Evolutionary conservation across 2,888 invertebrate species (phyloP).

Genomic region (Mythimna albipuncta): DNA sequence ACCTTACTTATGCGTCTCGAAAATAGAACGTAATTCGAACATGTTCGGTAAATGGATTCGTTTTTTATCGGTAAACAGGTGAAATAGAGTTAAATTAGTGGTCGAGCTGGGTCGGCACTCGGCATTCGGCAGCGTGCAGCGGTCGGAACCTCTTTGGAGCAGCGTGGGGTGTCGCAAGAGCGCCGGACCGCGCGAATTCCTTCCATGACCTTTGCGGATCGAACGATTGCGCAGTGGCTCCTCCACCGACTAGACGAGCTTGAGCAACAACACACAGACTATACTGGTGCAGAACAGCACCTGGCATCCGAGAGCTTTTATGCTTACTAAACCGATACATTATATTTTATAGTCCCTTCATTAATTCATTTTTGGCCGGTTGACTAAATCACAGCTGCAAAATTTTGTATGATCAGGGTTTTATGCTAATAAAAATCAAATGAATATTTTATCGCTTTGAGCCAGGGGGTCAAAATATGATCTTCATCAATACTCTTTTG

Average conservation of each 20-base stretch:
- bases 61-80: conserved; percentile 62
- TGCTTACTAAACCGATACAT: not conserved
- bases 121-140: conserved; percentile 50
- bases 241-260: conserved; percentile 87
- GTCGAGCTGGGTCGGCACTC: conserved; percentile 64
- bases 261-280: conserved; percentile 86
- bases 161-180: conserved; percentile 83
- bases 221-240: conserved; percentile 88
- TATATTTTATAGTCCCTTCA: not conserved
- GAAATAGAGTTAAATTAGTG: conserved; percentile 62
- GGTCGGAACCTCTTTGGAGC: conserved; percentile 80
- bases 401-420: not conserved
- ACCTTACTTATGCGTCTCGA: conserved; percentile 9
- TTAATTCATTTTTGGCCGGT: not conserved
- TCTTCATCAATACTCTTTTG: not conserved
- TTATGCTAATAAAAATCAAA: not conserved
- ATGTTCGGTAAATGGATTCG: conserved; percentile 16
- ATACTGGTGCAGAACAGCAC: conserved; percentile 45
- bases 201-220: conserved; percentile 90
- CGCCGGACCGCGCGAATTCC: conserved; percentile 89
- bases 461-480: no score
- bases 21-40: conserved; percentile 41
- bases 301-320: conserved; percentile 7
- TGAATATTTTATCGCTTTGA: not conserved
- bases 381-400: not conserved